These are phyloP conservation scores for Avahi laniger DNA, from an alignment of 2,797 vertebrate species.

Conservation along the genomic window DNA sequence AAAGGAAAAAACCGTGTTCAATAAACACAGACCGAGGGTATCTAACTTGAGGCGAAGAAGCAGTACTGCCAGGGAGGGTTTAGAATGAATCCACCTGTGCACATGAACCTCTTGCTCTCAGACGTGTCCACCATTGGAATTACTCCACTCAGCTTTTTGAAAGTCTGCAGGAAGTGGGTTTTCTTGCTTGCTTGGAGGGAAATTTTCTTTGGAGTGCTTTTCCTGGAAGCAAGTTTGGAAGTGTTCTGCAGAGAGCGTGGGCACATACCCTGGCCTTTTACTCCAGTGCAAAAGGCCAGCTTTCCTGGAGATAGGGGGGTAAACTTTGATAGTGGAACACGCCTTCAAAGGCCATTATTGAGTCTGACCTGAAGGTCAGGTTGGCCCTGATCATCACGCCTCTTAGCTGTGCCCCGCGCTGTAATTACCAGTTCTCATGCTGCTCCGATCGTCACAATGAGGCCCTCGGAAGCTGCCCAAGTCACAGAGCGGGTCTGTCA, in stretches of 20 bases:
- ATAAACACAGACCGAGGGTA: neutral
- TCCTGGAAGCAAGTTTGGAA: conserved; percentile 44
- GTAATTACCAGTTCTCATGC: conserved; percentile 10
- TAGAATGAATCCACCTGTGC: neutral
- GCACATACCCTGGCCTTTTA: neutral
- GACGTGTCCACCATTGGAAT: neutral
- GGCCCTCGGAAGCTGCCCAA: neutral
- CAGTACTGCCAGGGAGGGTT: neutral
- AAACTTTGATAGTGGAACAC: conserved; percentile 33
- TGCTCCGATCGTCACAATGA: neutral
- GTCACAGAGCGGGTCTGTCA: conserved; percentile 50
- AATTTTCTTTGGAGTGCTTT: neutral
- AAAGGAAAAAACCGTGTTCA: neutral
- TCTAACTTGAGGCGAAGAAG: neutral
- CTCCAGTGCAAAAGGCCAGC: neutral
- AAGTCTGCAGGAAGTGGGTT: neutral
- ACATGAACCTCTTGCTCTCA: neutral
- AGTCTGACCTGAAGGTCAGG: conserved; percentile 58
- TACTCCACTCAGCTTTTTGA: neutral
- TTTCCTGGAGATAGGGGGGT: conserved; percentile 51
- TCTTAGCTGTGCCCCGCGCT: neutral
- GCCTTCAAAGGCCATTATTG: conserved; percentile 36
- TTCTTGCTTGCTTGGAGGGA: neutral
- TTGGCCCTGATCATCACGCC: conserved; percentile 24
- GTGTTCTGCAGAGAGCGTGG: neutral